Evolutionary conservation across 2,113 vertebrate species (phyloP).

Genomic region (Paralichthys olivaceus): DNA sequence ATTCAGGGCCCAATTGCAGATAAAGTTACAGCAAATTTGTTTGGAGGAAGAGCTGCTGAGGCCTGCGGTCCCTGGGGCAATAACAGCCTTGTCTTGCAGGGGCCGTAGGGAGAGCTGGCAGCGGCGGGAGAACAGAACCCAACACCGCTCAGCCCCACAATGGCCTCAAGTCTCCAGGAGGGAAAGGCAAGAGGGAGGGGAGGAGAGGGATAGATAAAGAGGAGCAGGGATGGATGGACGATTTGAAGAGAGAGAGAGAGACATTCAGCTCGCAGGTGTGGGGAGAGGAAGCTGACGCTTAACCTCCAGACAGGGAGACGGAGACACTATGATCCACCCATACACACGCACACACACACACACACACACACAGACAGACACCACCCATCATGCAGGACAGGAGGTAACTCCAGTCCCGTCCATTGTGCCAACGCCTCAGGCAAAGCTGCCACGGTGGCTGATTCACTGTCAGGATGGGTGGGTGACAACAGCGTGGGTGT

Average conservation of each 20-base stretch:
- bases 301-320: constrained; percentile 75
- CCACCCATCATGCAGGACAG: constrained; percentile 81
- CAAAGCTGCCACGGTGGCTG: constrained; percentile 78
- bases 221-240: constrained; percentile 61
- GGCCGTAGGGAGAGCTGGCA: constrained; percentile 86
- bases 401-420: constrained; percentile 85
- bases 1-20: constrained; percentile 94
- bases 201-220: constrained; percentile 60
- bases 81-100: constrained; percentile 92
- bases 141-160: constrained; percentile 87
- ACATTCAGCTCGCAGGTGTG: constrained; percentile 91
- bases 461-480: constrained; percentile 69
- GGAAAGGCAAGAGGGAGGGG: constrained; percentile 35
- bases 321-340: constrained; percentile 53
- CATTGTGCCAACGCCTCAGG: constrained; percentile 80
- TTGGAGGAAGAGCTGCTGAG: constrained; percentile 96
- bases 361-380: constrained; percentile 50
- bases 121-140: constrained; percentile 88
- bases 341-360: constrained; percentile 8
- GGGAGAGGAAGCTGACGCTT: constrained; percentile 86
- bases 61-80: constrained; percentile 91
- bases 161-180: constrained; percentile 86
- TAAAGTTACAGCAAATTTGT: constrained; percentile 99
- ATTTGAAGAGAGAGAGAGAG: constrained; percentile 55
- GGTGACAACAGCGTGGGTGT: constrained; percentile 77